These are phyloP conservation scores for Listronotus oregonensis DNA, from an alignment of 1,140 invertebrate species.

Conservation along the genomic window DNA sequence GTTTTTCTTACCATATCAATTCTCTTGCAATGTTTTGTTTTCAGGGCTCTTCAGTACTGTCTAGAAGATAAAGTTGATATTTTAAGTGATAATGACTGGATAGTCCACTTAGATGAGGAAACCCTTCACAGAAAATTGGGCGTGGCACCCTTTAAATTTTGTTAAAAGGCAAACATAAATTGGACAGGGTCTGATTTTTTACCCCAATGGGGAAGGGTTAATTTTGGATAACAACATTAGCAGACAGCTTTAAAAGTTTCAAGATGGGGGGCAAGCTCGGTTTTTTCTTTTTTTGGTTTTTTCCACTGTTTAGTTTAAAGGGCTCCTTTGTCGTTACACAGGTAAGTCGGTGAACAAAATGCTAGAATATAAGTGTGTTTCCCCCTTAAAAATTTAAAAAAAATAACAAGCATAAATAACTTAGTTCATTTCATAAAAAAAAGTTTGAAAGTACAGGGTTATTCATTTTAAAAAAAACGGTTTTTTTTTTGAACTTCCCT, in stretches of 20 bases:
- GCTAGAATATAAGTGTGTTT: too few species aligned
- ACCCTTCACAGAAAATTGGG: slow-evolving; percentile 91
- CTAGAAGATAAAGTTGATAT: slow-evolving; percentile 90
- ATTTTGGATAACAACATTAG: slow-evolving; percentile 96
- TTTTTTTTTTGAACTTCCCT: too few species aligned
- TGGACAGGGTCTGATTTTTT: slow-evolving; percentile 97
- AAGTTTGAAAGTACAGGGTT: too few species aligned
- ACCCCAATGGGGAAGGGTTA: slow-evolving; percentile 94
- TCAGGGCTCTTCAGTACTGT: slow-evolving; percentile 91
- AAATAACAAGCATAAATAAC: too few species aligned
- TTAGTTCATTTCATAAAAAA: too few species aligned
- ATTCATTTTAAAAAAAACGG: too few species aligned
- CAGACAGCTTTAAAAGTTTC: slow-evolving; percentile 94
- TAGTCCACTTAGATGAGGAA: slow-evolving; percentile 98
- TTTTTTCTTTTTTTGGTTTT: slow-evolving; percentile 90
- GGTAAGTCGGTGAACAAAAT: too few species aligned
- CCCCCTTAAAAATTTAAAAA: too few species aligned
- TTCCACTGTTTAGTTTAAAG: slow-evolving; percentile 97
- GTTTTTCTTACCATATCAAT: too few species aligned
- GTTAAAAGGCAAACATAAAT: slow-evolving; percentile 93
- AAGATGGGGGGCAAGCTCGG: slow-evolving; percentile 97
- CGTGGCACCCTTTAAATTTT: slow-evolving; percentile 95
- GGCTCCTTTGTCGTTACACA: slow-evolving; percentile 93
- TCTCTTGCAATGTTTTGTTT: not conserved
- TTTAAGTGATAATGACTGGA: slow-evolving; percentile 90